These are phyloP conservation scores for Pseudococcus jackbeardsleyi DNA, from an alignment of 2,888 invertebrate genomes.

Conservation along the genomic window DNA sequence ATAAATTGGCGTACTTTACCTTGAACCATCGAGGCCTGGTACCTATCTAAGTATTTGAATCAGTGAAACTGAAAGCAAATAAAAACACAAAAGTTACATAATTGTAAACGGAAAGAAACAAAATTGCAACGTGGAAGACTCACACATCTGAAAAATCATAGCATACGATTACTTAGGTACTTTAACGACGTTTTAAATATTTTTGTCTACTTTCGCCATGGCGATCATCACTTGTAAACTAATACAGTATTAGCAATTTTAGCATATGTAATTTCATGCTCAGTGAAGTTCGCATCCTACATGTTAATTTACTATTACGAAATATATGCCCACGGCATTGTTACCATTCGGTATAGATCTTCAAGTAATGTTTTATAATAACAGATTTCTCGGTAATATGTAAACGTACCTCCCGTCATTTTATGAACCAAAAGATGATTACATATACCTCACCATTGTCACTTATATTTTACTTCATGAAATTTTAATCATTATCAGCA, in stretches of 20 bases:
- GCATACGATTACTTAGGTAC: neutral
- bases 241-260: neutral
- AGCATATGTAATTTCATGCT: constrained; percentile 62
- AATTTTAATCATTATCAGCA: neutral
- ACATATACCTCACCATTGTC: constrained; percentile 13
- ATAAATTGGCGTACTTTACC: constrained; percentile 35
- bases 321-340: constrained; percentile 57
- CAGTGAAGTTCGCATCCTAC: constrained; percentile 62
- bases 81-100: neutral
- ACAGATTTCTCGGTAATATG: neutral
- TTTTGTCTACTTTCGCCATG: constrained; percentile 50
- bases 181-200: neutral
- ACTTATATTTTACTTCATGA: neutral
- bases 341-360: constrained; percentile 49
- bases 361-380: too few species aligned
- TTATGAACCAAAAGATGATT: neutral
- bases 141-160: neutral
- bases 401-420: neutral
- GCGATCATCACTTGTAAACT: constrained; percentile 2
- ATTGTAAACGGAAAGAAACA: neutral
- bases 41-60: neutral
- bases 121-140: neutral
- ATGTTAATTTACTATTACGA: constrained; percentile 58
- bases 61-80: neutral
- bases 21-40: neutral